phyloP scores from a whole-genome alignment of 2,888 invertebrate genomes.

The Aquatica leii region DNA sequence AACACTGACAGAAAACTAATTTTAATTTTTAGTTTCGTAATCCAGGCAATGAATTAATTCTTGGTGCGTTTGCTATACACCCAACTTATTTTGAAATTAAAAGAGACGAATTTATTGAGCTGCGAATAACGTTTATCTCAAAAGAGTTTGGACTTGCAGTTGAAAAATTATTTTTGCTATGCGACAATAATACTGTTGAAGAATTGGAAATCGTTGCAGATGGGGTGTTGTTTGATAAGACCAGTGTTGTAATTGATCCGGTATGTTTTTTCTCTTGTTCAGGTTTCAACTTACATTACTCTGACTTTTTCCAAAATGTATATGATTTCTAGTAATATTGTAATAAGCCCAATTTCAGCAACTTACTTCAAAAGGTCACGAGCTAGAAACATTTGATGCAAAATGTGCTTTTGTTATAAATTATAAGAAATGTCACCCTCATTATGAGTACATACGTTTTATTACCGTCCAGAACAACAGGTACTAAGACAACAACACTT shows the following conservation, averaged over 20 bases:
- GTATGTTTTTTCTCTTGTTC: too few relatives aligned
- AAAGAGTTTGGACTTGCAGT: slow-evolving; percentile 54
- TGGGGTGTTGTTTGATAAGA: slow-evolving; percentile 55
- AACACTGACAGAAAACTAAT: not conserved
- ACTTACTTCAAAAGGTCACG: not conserved
- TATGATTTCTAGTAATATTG: too few relatives aligned
- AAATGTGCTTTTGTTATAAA: slow-evolving; percentile 43
- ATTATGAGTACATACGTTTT: slow-evolving; percentile 27
- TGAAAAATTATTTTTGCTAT: slow-evolving; percentile 58
- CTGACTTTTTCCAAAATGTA: slow-evolving; percentile 2
- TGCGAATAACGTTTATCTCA: slow-evolving; percentile 58
- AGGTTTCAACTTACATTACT: too few relatives aligned
- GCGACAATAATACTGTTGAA: slow-evolving; percentile 58
- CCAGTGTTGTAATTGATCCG: slow-evolving; percentile 43
- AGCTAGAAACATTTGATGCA: not conserved
- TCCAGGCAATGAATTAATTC: slow-evolving; percentile 48
- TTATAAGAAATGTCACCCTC: slow-evolving; percentile 41
- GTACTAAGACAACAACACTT: slow-evolving; percentile 35
- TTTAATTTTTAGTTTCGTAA: slow-evolving; percentile 27
- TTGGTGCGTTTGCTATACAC: slow-evolving; percentile 55
- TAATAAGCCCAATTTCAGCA: not conserved
- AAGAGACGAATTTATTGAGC: slow-evolving; percentile 53
- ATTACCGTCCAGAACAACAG: slow-evolving; percentile 48
- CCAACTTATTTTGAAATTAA: slow-evolving; percentile 59
- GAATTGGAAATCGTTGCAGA: slow-evolving; percentile 61